A percentile compares a stretch with the other conserved stretches of the same genome.
Conservation (phyloP, 2,888 invertebrate species). For the Pyrochroa serraticornis region DNA sequence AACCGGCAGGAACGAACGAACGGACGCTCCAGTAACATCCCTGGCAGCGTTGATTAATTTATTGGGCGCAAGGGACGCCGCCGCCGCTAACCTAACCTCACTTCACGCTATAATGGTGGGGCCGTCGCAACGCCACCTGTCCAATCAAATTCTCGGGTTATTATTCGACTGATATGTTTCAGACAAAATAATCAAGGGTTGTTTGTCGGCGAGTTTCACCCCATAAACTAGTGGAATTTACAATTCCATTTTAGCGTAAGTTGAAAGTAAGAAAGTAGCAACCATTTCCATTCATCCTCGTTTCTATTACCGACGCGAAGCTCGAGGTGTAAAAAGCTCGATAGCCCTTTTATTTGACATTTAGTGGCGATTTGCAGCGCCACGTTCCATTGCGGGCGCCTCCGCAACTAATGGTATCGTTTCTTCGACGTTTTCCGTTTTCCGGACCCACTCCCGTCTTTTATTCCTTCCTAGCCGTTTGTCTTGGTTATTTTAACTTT, state of each 20-base stretch:
- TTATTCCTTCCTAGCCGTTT: neutral
- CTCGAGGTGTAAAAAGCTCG: constrained; percentile 48
- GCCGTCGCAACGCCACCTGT: constrained; percentile 18
- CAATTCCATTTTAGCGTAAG: constrained; percentile 34
- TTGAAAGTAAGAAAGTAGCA: constrained; percentile 25
- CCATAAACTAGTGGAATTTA: constrained; percentile 24
- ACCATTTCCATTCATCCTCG: constrained; percentile 50
- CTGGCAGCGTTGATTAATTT: constrained; percentile 58
- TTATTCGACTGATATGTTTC: no score
- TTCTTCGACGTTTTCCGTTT: constrained; percentile 16
- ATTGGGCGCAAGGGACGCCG: constrained; percentile 54
- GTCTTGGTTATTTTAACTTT: constrained; percentile 1
- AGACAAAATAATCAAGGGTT: no score
- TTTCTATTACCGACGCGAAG: constrained; percentile 48
- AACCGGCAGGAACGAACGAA: constrained; percentile 14
- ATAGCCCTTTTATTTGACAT: constrained; percentile 55
- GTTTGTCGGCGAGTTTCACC: no score
- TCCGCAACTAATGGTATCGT: constrained; percentile 24
- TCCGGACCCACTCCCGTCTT: constrained; percentile 1
- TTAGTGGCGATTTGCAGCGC: constrained; percentile 52
- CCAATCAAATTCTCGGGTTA: constrained; percentile 5
- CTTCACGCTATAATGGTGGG: constrained; percentile 20
- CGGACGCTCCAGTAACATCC: constrained; percentile 36
- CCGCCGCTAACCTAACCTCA: constrained; percentile 32
- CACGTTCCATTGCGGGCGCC: constrained; percentile 31